phyloP scores from a whole-genome alignment of 1,140 invertebrate species.

The Lordiphosa mommai region DNA sequence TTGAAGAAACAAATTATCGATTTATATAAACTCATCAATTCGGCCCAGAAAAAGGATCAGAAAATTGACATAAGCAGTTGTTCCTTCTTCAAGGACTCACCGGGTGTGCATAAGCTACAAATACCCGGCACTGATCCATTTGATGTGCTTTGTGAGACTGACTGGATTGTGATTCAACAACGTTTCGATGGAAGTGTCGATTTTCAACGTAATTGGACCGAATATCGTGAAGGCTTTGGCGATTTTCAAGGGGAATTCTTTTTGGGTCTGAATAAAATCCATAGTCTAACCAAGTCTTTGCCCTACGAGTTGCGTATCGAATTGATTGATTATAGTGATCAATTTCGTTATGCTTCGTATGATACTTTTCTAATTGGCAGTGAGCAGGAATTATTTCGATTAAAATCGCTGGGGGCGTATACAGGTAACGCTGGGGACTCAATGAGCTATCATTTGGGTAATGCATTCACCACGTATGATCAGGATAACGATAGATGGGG shows the following conservation, averaged over 20 bases:
- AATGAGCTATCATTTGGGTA: conserved; percentile 84
- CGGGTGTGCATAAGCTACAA: conserved; percentile 5
- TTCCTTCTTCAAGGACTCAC: not conserved
- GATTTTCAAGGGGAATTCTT: conserved; percentile 21
- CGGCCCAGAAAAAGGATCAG: too few species aligned
- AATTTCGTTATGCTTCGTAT: conserved; percentile 82
- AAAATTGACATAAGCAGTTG: too few species aligned
- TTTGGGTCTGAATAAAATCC: conserved; percentile 19
- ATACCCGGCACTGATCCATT: conserved; percentile 12
- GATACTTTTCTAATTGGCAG: conserved; percentile 83
- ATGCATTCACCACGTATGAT: conserved; percentile 86
- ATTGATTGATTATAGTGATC: conserved; percentile 82
- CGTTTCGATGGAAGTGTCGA: conserved; percentile 15
- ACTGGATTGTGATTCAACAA: conserved; percentile 20
- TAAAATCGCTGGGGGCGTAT: conserved; percentile 83
- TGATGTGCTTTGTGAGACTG: conserved; percentile 7
- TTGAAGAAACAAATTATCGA: too few species aligned
- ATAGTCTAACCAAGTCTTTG: conserved; percentile 19
- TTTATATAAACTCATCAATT: too few species aligned
- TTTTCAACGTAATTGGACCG: conserved; percentile 20
- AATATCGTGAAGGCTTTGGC: conserved; percentile 31
- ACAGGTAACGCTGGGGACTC: conserved; percentile 85
- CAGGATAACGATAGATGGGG: conserved; percentile 84
- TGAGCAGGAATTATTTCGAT: conserved; percentile 83
- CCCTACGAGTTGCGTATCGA: conserved; percentile 80